Evolutionary conservation across 2,797 vertebrate genomes (phyloP), one percentile per base, ranked within the genome.

Genomic region (Phoxinus dragarum): DNA sequence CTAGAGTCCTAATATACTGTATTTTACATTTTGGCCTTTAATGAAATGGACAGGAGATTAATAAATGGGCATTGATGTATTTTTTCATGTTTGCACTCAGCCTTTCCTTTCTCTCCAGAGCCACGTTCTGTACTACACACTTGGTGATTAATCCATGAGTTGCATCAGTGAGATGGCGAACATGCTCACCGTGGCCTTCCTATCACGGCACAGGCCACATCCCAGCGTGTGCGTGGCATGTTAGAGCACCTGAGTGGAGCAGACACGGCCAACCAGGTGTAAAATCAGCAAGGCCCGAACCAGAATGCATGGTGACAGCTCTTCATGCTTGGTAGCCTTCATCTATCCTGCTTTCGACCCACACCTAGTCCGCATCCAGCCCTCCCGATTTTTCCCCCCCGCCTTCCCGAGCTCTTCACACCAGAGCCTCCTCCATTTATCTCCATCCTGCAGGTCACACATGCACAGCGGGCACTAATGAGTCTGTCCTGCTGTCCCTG

Each of bases 241-340:
- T 86, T 82, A 76, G 76, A 81, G 84, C 68, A 81, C 85, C 87
- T 83, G 84, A 90, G 81, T 76, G 66, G 69, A 86, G 75, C 86
- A 87, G 90, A 90, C 82, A 82, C 66, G 71, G 54, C 84, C 89
- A 88, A 90, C 86, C 86, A 90, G 87, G 87, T 89, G 86, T 89
- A 89, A 91, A 89, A 91, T 90, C 89, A 89, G 87, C 85, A 82
- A 74, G 66, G 85, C 76, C 85, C 47, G 72, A 40, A 74, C 86
- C 84, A 69, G 81, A 87, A 90, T 88, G 88, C 80, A 86, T 89
- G 84, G 66, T 87, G 90, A 90, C 91, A 91, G 88, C 76, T 88
- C 82, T 88, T 91, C 88, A 89, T 88, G 88, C 88, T 87, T 88
- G 19, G 79, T 73, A 40, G 82, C 49, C 82, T 84, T 89, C 78